Conservation (phyloP, 1,140 invertebrate species). For the Drosophila carrolli region DNA sequence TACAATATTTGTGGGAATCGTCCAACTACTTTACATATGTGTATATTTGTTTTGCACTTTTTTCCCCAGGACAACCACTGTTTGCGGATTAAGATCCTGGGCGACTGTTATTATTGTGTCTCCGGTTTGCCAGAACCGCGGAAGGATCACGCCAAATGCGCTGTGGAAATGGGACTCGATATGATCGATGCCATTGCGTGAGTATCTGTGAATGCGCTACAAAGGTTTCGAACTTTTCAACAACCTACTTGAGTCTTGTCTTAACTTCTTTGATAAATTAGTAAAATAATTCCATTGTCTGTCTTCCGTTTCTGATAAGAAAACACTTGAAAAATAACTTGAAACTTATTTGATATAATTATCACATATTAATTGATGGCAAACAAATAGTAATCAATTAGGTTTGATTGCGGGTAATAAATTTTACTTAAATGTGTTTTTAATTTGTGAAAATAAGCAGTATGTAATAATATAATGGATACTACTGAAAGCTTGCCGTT, state of each 20-base stretch:
- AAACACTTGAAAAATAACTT: not conserved
- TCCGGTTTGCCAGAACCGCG: slow-evolving; percentile 93
- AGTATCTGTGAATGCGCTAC: slow-evolving; percentile 56
- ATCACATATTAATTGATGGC: not conserved
- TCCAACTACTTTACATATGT: too few species aligned
- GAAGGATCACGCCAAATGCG: slow-evolving; percentile 93
- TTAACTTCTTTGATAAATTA: not conserved
- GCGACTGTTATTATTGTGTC: slow-evolving; percentile 96
- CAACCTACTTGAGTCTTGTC: not conserved
- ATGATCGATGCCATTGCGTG: slow-evolving; percentile 96
- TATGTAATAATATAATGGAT: too few species aligned
- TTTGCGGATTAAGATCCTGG: slow-evolving; percentile 94
- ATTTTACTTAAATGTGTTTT: not conserved
- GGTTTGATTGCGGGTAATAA: not conserved
- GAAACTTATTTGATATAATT: slow-evolving; percentile 10
- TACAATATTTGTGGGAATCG: too few species aligned
- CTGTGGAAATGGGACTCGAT: slow-evolving; percentile 95
- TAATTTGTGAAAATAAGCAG: too few species aligned
- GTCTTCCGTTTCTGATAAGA: not conserved
- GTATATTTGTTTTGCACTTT: too few species aligned
- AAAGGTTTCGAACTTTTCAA: not conserved
- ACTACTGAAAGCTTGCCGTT: too few species aligned
- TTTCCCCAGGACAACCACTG: slow-evolving; percentile 92
- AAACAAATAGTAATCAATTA: not conserved
- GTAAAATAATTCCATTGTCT: not conserved